Percentiles rank a stretch among this genome's conserved stretches.
These are phyloP conservation scores for Eulithis testata DNA, from an alignment of 2,888 invertebrate genomes.

Conservation along the genomic window DNA sequence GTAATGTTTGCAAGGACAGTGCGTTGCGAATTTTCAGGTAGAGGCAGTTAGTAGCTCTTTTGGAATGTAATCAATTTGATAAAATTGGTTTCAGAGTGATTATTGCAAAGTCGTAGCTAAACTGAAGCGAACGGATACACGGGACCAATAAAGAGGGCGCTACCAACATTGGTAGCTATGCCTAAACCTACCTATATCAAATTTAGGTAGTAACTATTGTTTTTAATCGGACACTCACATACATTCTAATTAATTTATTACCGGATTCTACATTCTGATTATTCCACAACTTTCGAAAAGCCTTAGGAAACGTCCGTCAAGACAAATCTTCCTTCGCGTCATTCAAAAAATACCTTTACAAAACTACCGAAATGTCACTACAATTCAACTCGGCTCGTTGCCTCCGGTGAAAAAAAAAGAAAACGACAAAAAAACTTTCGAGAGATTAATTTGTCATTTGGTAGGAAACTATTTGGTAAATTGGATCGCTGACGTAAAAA, in stretches of 20 bases:
- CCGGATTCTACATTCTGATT: slow-evolving; percentile 6
- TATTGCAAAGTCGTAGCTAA: no score
- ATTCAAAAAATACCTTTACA: slow-evolving; percentile 58
- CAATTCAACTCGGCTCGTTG: slow-evolving; percentile 73
- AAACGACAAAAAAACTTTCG: slow-evolving; percentile 60
- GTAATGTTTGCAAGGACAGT: slow-evolving; percentile 28
- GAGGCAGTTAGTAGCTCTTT: slow-evolving; percentile 7
- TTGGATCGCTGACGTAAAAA: slow-evolving; percentile 52
- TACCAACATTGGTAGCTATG: no score
- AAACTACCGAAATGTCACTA: slow-evolving; percentile 76
- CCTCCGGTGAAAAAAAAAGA: slow-evolving; percentile 61
- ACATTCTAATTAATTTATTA: slow-evolving; percentile 11
- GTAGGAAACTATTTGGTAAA: slow-evolving; percentile 66
- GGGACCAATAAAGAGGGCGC: no score
- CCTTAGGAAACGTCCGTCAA: slow-evolving; percentile 35
- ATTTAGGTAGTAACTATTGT: no score
- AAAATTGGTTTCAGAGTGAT: background rate
- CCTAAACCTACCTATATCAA: no score
- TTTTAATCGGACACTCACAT: background rate
- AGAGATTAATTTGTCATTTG: slow-evolving; percentile 83
- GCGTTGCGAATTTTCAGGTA: slow-evolving; percentile 18
- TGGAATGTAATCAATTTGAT: background rate
- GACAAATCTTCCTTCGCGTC: slow-evolving; percentile 30
- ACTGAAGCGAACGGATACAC: no score
- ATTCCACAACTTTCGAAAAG: slow-evolving; percentile 22